Percentiles rank a stretch among this genome's conserved stretches.
Conservation (phyloP, 2,113 vertebrate genomes). For the Terrapene triunguis region DNA sequence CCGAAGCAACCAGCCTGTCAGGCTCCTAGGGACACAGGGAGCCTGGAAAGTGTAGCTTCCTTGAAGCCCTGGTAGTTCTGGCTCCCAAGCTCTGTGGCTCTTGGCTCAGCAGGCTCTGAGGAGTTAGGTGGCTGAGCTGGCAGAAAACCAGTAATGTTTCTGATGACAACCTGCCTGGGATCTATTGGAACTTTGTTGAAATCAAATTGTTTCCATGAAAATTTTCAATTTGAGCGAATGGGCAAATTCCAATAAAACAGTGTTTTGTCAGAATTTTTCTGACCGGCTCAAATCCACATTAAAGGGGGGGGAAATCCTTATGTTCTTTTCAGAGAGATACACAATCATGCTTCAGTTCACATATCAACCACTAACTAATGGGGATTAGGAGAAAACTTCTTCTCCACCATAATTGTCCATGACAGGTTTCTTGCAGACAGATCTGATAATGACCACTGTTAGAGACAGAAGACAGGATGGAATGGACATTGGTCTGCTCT, state of each 20-base stretch:
- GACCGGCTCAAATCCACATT: not conserved
- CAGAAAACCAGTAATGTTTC: not conserved
- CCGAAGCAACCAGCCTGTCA: not conserved
- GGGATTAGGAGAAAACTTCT: not conserved
- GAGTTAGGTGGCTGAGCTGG: not conserved
- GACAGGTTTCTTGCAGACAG: not conserved
- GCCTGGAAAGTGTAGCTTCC: not conserved
- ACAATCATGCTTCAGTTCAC: not conserved
- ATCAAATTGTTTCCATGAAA: too few species aligned
- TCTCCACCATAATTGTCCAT: not conserved
- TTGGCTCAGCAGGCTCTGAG: not conserved
- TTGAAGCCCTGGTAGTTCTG: not conserved
- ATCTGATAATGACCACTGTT: not conserved
- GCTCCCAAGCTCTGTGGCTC: not conserved
- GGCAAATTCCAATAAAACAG: too few species aligned
- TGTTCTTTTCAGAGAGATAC: not conserved
- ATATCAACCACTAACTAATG: not conserved
- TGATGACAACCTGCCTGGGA: not conserved
- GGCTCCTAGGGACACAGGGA: too few species aligned
- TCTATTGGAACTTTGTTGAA: not conserved
- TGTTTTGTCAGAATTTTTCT: not conserved
- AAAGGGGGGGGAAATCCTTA: not conserved
- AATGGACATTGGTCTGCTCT: not conserved
- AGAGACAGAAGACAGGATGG: not conserved
- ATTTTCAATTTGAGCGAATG: too few species aligned